Base-by-base conservation (phyloP, 2,797 vertebrate genomes). In the Sebastes cheni region DNA sequence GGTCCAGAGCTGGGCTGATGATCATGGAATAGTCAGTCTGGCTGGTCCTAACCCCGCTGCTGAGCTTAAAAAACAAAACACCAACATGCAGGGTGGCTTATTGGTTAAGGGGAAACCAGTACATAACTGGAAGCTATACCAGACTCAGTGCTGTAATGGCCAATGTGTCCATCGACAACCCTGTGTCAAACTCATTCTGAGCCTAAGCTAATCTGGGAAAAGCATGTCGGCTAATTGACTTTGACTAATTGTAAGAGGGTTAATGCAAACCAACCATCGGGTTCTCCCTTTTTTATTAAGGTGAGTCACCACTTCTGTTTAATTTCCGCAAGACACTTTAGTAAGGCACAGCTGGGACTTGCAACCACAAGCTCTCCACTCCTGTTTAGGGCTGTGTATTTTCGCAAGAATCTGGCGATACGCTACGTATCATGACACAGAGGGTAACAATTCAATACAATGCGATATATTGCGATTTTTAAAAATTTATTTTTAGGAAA, bases 1-100 rank as follows among this genome's bases (percentile, higher is more conserved):
- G 76, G 87, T 90, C 84, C 90, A 87, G 85, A 85, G 72, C 59
- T 84, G 86, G 78, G 77, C 83, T 91, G 88, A 88, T 92, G 76
- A 81, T 89, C 85, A 91, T 84, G 77, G 86, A 90, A 86, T 86
- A 88, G 89, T 85, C 79, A 25, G 70, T 67, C 72, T 71, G 72
- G 67, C 72, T 85, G 60, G 20, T 80, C 60, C 65, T 67, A 67
- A 73, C 67, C 68, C 68, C n/a, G 60, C 39, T 42, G 36, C 64
- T 64, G 60, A 52, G 75, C 61, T 81, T 60, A 72, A 81, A 85
- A 50, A 8, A 67, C 42, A 71, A 75, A 81, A 84, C 70, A 54
- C 29, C 22, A 80, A 50, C 76, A 61, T 70, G 34, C 75, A 79
- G 62, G 34, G 61, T 66, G 60, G 65, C 61, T 82, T 61, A 34